Evolutionary conservation across 2,797 vertebrate species (phyloP).

Genomic region (Myiothlypis coronata): DNA sequence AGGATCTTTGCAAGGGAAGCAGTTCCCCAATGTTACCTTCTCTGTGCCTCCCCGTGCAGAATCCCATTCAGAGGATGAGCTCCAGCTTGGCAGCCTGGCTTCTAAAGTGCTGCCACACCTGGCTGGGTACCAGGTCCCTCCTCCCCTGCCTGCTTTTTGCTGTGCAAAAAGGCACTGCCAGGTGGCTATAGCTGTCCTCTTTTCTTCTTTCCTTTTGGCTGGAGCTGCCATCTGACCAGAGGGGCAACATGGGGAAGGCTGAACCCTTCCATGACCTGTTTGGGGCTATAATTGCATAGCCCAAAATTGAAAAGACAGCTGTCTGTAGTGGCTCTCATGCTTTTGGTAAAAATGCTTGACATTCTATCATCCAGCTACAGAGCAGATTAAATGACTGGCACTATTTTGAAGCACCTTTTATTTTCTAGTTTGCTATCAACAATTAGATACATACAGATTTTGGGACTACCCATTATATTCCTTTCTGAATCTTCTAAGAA

Average conservation of each 20-base stretch:
- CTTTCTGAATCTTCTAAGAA: neutral
- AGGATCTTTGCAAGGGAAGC: neutral
- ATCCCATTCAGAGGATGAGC: neutral
- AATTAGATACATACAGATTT: neutral
- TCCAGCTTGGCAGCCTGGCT: neutral
- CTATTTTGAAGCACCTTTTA: neutral
- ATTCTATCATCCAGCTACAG: neutral
- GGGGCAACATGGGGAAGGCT: neutral
- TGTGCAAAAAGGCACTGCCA: neutral
- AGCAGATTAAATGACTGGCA: neutral
- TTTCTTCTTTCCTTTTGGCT: neutral
- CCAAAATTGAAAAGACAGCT: neutral
- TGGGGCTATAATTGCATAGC: neutral
- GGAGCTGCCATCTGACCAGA: neutral
- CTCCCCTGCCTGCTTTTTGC: neutral
- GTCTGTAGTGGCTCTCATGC: neutral
- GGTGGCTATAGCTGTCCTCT: neutral
- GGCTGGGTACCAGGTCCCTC: neutral
- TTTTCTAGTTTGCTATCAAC: neutral
- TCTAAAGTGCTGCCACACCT: neutral
- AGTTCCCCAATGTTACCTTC: neutral
- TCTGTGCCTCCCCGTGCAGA: neutral
- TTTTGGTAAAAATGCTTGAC: neutral
- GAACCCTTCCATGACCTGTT: neutral
- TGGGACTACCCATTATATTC: neutral